A percentile compares a stretch with the other conserved stretches of the same genome.
phyloP scores from a whole-genome alignment of 2,113 vertebrate species.

The Guaruba guarouba region DNA sequence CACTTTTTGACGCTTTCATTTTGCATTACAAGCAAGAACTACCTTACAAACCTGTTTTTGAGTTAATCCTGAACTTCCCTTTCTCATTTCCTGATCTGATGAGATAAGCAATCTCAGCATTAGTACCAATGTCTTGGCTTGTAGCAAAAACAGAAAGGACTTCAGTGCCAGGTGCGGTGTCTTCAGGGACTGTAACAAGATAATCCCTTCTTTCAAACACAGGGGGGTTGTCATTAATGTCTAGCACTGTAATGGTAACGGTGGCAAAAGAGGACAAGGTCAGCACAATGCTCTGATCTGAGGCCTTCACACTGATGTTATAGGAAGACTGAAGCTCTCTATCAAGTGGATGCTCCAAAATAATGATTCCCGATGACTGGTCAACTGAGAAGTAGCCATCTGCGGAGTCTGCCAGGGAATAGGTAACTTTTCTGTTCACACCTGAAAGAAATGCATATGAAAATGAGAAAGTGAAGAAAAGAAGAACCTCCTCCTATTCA shows the following conservation, averaged over 20 bases:
- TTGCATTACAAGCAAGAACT: not conserved
- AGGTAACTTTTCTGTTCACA: slow-evolving; percentile 85
- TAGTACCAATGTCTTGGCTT: slow-evolving; percentile 96
- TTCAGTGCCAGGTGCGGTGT: slow-evolving; percentile 83
- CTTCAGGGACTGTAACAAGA: slow-evolving; percentile 87
- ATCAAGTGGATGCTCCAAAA: slow-evolving; percentile 87
- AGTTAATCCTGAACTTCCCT: slow-evolving; percentile 89
- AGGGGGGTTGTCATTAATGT: slow-evolving; percentile 96
- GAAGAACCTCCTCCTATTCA: not conserved
- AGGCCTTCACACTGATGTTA: slow-evolving; percentile 85
- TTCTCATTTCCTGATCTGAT: slow-evolving; percentile 94
- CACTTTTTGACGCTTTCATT: not conserved
- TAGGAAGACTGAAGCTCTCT: slow-evolving; percentile 89
- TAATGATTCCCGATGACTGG: slow-evolving; percentile 84
- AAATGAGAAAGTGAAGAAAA: not conserved
- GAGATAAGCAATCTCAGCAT: slow-evolving; percentile 92
- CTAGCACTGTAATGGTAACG: slow-evolving; percentile 89
- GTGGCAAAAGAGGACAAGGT: slow-evolving; percentile 85
- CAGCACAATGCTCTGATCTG: slow-evolving; percentile 82
- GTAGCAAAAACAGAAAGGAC: slow-evolving; percentile 89
- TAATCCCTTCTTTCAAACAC: slow-evolving; percentile 95
- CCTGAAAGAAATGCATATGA: slow-evolving; percentile 70
- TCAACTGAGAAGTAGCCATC: slow-evolving; percentile 90
- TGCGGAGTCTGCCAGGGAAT: slow-evolving; percentile 85
- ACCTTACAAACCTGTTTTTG: slow-evolving; percentile 82